Percentiles rank a stretch among this genome's conserved stretches.
Conservation (phyloP, 2,113 vertebrate genomes). For the Boulengeromyrus knoepffleri region DNA sequence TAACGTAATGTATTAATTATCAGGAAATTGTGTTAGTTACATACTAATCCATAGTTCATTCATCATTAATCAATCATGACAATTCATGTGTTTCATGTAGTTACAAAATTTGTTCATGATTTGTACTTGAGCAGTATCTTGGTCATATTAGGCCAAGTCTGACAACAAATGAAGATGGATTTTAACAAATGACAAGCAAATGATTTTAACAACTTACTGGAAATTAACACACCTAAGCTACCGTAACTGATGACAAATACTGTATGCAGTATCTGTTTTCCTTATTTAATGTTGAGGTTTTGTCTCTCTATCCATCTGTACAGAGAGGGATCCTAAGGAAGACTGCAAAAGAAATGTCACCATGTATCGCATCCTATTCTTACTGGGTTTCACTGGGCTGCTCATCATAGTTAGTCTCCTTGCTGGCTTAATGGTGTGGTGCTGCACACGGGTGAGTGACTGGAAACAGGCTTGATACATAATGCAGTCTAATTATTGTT, state of each 20-base stretch:
- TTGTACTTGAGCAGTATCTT: not conserved
- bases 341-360: slow-evolving; percentile 16
- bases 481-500: not conserved
- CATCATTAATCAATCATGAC: not conserved
- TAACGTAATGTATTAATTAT: not conserved
- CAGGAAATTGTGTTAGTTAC: not conserved
- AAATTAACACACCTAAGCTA: not conserved
- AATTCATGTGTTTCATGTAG: not conserved
- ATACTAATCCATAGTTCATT: not conserved
- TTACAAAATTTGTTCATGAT: not conserved
- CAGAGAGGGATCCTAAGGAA: slow-evolving; percentile 30
- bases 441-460: slow-evolving; percentile 31
- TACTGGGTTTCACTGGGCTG: slow-evolving; percentile 1
- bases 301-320: slow-evolving; percentile 9
- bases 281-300: not conserved
- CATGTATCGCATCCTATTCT: slow-evolving; percentile 17
- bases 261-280: not conserved
- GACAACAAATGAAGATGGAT: not conserved
- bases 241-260: not conserved
- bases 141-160: not conserved
- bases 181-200: not conserved
- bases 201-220: not conserved
- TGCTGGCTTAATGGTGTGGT: slow-evolving; percentile 10
- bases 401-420: not conserved
- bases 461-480: not conserved